Conservation (phyloP, 2,113 vertebrate genomes). For the Callithrix jacchus region DNA sequence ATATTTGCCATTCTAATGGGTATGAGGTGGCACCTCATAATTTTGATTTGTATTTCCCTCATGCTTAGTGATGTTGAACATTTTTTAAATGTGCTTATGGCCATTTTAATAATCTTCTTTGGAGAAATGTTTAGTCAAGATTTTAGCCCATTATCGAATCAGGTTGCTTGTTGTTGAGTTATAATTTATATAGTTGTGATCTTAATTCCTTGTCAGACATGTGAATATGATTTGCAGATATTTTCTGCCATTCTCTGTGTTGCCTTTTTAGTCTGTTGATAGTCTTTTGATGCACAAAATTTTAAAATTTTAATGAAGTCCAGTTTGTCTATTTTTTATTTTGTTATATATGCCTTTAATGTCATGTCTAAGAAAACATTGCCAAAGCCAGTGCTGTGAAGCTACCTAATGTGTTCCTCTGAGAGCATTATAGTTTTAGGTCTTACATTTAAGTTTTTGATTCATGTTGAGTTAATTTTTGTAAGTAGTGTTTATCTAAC, state of each 20-base stretch:
- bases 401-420: not conserved
- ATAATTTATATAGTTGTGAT: not conserved
- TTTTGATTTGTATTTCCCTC: not conserved
- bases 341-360: not conserved
- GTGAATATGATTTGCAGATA: not conserved
- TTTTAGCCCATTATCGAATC: not conserved
- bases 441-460: not conserved
- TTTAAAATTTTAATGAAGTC: not conserved
- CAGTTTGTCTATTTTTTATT: not conserved
- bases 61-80: not conserved
- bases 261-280: not conserved
- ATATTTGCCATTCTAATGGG: not conserved
- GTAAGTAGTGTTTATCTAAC: not conserved
- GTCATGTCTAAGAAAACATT: not conserved
- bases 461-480: not conserved
- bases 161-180: not conserved
- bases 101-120: not conserved
- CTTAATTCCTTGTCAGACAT: not conserved
- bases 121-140: not conserved
- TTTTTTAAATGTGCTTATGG: not conserved
- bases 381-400: not conserved
- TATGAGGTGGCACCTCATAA: not conserved
- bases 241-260: not conserved
- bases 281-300: not conserved
- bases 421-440: not conserved